Conservation (phyloP, 2,888 invertebrate genomes). For the Meiosimyza decipiens region DNA sequence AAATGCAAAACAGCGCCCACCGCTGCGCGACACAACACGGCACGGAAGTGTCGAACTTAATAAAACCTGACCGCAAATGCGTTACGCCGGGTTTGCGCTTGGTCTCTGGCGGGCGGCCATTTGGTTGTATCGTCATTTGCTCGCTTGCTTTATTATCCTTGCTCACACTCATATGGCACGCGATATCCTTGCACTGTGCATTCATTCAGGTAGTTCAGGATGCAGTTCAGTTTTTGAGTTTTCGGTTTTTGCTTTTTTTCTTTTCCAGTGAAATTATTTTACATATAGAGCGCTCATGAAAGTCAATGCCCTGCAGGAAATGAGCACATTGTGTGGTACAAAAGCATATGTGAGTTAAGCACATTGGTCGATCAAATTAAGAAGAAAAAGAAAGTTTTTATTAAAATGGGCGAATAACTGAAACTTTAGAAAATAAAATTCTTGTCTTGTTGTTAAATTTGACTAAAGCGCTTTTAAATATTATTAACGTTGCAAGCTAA, state of each 20-base stretch:
- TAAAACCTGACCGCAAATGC: constrained; percentile 34
- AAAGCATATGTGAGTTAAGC: too few species aligned
- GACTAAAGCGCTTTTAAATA: too few species aligned
- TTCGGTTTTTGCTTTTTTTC: too few species aligned
- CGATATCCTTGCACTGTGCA: constrained; percentile 3
- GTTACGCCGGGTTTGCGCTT: constrained; percentile 17
- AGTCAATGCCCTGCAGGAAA: background rate
- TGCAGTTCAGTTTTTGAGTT: too few species aligned
- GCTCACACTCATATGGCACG: background rate
- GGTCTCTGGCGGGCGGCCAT: background rate
- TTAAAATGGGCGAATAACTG: too few species aligned
- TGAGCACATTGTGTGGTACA: too few species aligned
- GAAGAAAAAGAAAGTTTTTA: too few species aligned
- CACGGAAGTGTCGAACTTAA: constrained; percentile 34
- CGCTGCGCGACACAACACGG: background rate
- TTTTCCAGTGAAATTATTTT: background rate
- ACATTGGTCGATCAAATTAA: too few species aligned
- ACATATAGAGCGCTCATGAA: background rate
- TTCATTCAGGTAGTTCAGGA: too few species aligned
- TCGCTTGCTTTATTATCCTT: constrained; percentile 20
- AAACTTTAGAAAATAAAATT: too few species aligned
- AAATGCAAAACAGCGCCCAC: constrained; percentile 32
- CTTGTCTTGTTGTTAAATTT: too few species aligned
- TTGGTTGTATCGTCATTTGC: background rate
- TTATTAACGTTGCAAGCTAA: too few species aligned